phyloP scores from a whole-genome alignment of 2,888 invertebrate species.

The Erannis defoliaria region DNA sequence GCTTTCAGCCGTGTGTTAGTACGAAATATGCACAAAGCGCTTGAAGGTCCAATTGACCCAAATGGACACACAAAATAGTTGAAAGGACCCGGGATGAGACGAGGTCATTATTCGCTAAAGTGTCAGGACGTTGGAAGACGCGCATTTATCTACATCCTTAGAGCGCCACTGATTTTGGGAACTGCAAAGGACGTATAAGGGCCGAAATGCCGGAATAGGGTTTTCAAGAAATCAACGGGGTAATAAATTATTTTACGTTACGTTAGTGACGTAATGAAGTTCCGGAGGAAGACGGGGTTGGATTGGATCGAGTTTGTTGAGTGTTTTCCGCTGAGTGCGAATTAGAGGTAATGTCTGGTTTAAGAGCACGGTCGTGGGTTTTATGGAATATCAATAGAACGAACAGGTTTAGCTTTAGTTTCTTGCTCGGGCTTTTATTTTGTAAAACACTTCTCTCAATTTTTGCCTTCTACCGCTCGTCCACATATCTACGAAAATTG shows the following conservation, averaged over 20 bases:
- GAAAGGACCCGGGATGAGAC: conserved; percentile 73
- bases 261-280: conserved; percentile 56
- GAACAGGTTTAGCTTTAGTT: conserved; percentile 5
- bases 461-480: too few relatives aligned
- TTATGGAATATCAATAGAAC: conserved; percentile 31
- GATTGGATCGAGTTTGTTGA: conserved; percentile 45
- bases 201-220: conserved; percentile 57
- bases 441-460: not conserved
- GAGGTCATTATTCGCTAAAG: conserved; percentile 83
- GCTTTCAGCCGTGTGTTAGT: conserved; percentile 73
- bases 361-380: conserved; percentile 32
- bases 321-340: conserved; percentile 41
- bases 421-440: conserved; percentile 1
- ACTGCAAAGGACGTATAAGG: conserved; percentile 70
- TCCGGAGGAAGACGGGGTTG: conserved; percentile 48
- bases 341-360: conserved; percentile 40
- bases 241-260: conserved; percentile 70
- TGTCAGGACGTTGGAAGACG: conserved; percentile 77
- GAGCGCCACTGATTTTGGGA: conserved; percentile 76
- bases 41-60: conserved; percentile 82
- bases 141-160: conserved; percentile 83
- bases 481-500: too few relatives aligned
- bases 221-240: conserved; percentile 73
- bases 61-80: conserved; percentile 83
- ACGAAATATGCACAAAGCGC: conserved; percentile 76